Percentiles rank a stretch among this genome's conserved stretches.
phyloP scores from a whole-genome alignment of 1,140 invertebrate genomes.

The Homalodisca vitripennis region DNA sequence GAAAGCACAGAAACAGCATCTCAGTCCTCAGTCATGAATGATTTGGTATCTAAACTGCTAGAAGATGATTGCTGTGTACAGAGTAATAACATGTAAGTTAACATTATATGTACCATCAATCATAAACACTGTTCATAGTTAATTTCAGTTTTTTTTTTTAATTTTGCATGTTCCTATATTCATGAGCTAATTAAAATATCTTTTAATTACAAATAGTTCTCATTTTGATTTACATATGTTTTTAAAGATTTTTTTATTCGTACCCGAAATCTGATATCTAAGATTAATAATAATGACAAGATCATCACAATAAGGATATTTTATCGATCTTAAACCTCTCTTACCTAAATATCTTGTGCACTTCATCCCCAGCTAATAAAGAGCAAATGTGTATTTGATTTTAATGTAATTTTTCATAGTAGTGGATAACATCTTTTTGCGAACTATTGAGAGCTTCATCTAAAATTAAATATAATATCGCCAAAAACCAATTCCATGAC shows the following conservation, averaged over 20 bases:
- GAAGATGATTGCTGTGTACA: neutral
- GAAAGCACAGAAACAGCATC: neutral
- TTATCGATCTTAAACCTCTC: too few relatives aligned
- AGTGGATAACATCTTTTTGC: too few relatives aligned
- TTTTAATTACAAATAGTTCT: neutral
- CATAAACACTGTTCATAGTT: neutral
- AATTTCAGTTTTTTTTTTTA: neutral
- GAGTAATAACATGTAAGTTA: neutral
- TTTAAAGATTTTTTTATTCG: neutral
- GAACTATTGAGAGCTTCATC: too few relatives aligned
- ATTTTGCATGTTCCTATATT: neutral
- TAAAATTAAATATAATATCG: too few relatives aligned
- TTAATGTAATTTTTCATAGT: too few relatives aligned
- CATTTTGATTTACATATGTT: neutral
- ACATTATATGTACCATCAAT: neutral
- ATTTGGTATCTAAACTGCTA: conserved; percentile 6
- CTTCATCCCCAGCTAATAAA: too few relatives aligned
- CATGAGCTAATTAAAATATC: neutral
- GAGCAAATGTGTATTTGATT: too few relatives aligned
- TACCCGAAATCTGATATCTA: too few relatives aligned
- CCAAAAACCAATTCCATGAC: too few relatives aligned
- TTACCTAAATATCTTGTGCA: too few relatives aligned
- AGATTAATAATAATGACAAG: too few relatives aligned
- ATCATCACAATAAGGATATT: too few relatives aligned
- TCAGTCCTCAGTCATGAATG: conserved; percentile 10